These are phyloP conservation scores for Eupleurogrammus muticus DNA, from an alignment of 2,797 vertebrate species.

Conservation along the genomic window DNA sequence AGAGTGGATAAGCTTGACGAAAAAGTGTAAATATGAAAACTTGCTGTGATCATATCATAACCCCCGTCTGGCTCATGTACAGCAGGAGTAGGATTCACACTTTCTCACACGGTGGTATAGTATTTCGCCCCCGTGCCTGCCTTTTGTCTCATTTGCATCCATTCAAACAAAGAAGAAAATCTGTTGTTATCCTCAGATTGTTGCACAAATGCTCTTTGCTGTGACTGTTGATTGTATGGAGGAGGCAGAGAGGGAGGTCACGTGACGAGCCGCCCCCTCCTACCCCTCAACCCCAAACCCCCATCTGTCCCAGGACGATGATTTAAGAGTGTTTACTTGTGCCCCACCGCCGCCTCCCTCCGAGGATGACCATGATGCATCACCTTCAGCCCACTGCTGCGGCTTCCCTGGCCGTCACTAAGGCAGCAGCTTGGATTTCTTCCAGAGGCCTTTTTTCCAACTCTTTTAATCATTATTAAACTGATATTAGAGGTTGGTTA, in stretches of 20 bases:
- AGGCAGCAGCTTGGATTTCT: constrained; percentile 67
- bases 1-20: constrained; percentile 48
- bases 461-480: constrained; percentile 40
- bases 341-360: constrained; percentile 62
- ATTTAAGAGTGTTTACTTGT: constrained; percentile 84
- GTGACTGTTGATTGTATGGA: constrained; percentile 38
- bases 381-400: constrained; percentile 57
- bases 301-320: constrained; percentile 76
- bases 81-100: constrained; percentile 44
- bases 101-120: constrained; percentile 42
- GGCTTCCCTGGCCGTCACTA: constrained; percentile 60
- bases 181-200: constrained; percentile 22
- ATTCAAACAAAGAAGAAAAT: constrained; percentile 26
- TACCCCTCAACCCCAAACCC: constrained; percentile 25
- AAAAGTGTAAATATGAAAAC: constrained; percentile 52
- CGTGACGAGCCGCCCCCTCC: constrained; percentile 35
- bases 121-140: constrained; percentile 22
- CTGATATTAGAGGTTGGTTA: constrained; percentile 47
- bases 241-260: constrained; percentile 30
- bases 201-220: constrained; percentile 6
- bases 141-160: constrained; percentile 36
- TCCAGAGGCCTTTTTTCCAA: constrained; percentile 41
- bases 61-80: constrained; percentile 46
- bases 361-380: constrained; percentile 81
- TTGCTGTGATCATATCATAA: constrained; percentile 49